These are phyloP conservation scores for Listronotus oregonensis DNA, from an alignment of 1,140 invertebrate species.

Conservation along the genomic window DNA sequence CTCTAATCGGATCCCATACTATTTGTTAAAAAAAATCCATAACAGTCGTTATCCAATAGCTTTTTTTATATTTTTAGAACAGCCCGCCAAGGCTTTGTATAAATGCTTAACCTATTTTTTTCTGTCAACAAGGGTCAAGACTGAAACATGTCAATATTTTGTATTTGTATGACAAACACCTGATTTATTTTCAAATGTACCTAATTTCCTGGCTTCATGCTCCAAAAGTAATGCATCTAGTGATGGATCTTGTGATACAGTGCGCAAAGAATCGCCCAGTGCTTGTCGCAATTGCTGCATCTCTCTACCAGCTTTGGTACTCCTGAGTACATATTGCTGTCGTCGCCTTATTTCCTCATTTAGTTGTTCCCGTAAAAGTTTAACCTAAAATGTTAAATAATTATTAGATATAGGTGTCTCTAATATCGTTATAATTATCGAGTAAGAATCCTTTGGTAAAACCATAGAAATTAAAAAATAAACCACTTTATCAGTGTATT, in stretches of 20 bases:
- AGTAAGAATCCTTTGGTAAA: too few species aligned
- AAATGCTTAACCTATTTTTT: too few species aligned
- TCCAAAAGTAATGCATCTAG: conserved; percentile 81
- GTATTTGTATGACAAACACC: neutral
- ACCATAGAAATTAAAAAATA: too few species aligned
- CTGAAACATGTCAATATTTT: too few species aligned
- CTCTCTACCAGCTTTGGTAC: conserved; percentile 80
- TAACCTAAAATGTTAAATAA: conserved; percentile 60
- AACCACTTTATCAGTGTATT: too few species aligned
- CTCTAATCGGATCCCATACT: too few species aligned
- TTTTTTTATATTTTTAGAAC: too few species aligned
- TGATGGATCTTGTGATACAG: conserved; percentile 79
- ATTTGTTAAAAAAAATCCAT: too few species aligned
- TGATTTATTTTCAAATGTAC: conserved; percentile 2
- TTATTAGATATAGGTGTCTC: neutral
- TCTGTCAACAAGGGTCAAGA: too few species aligned
- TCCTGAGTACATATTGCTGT: conserved; percentile 81
- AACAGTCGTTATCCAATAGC: too few species aligned
- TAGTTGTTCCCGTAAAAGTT: conserved; percentile 78
- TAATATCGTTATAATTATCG: too few species aligned
- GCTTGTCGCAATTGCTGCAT: conserved; percentile 82
- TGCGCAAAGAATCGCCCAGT: conserved; percentile 81
- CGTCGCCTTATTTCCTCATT: conserved; percentile 84
- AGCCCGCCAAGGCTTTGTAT: too few species aligned
- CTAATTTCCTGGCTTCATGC: conserved; percentile 80